Conservation (phyloP, 2,113 vertebrate species). For the Onychostoma macrolepis region DNA sequence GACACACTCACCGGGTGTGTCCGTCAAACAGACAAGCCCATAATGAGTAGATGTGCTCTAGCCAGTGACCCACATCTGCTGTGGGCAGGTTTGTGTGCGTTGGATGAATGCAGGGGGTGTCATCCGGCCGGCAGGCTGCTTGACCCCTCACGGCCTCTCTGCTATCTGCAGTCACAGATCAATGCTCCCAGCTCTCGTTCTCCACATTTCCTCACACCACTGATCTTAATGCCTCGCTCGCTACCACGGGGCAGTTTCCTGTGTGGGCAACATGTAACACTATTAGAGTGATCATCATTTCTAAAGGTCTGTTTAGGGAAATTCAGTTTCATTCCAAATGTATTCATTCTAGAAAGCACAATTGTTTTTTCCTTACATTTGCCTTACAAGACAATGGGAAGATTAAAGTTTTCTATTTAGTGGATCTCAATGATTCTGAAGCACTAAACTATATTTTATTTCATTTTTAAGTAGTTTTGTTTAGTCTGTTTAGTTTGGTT, state of each 20-base stretch:
- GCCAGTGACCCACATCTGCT: slow-evolving; percentile 70
- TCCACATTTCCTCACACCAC: slow-evolving; percentile 66
- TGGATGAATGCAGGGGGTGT: slow-evolving; percentile 71
- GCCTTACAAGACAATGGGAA: not conserved
- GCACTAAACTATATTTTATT: not conserved
- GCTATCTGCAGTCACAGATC: slow-evolving; percentile 76
- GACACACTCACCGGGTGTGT: slow-evolving; percentile 38
- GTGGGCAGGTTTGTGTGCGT: slow-evolving; percentile 62
- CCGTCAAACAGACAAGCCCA: slow-evolving; percentile 33
- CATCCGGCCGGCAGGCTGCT: slow-evolving; percentile 67
- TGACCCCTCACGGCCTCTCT: slow-evolving; percentile 72
- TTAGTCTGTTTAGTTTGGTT: too few species aligned
- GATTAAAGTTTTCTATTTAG: not conserved
- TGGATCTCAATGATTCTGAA: not conserved
- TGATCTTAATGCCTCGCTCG: slow-evolving; percentile 30
- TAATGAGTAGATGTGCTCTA: slow-evolving; percentile 57
- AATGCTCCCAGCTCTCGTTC: slow-evolving; percentile 71
- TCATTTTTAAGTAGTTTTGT: too few species aligned
- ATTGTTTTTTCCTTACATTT: not conserved
- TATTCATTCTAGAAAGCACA: not conserved
- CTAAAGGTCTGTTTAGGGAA: not conserved
- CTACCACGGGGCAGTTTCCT: not conserved
- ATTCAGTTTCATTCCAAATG: not conserved
- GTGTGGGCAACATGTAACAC: not conserved
- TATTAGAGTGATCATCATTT: not conserved